phyloP scores from a whole-genome alignment of 1,140 invertebrate species.

The Bombyx mandarina region DNA sequence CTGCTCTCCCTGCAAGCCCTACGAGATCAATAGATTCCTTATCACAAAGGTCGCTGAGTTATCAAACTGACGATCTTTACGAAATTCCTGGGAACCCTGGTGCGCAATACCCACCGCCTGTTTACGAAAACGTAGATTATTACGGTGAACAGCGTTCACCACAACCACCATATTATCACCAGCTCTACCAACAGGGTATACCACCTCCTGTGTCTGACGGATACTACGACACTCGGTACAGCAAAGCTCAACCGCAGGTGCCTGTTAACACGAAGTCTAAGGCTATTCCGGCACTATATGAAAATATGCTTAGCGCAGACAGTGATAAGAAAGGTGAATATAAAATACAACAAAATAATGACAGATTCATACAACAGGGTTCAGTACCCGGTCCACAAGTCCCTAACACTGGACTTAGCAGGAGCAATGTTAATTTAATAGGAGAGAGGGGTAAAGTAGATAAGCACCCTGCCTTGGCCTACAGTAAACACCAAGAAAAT shows the following conservation, averaged over 20 bases:
- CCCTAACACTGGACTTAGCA: constrained; percentile 40
- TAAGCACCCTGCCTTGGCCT: constrained; percentile 46
- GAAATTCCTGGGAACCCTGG: constrained; percentile 57
- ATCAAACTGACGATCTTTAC: constrained; percentile 70
- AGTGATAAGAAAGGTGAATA: constrained; percentile 57
- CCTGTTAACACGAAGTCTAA: constrained; percentile 73
- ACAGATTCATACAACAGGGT: constrained; percentile 53
- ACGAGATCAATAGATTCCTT: constrained; percentile 72
- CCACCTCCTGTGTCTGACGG: constrained; percentile 64
- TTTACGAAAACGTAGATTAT: constrained; percentile 88
- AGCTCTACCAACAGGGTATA: constrained; percentile 60
- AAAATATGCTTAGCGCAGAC: constrained; percentile 61
- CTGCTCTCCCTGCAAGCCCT: constrained; percentile 55
- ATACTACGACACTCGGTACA: constrained; percentile 72
- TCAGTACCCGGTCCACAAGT: constrained; percentile 61
- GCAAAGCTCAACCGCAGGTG: constrained; percentile 79
- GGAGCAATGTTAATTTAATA: constrained; percentile 35
- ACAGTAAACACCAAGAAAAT: constrained; percentile 36
- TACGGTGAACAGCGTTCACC: constrained; percentile 71
- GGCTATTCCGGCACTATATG: constrained; percentile 45
- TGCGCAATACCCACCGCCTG: constrained; percentile 69
- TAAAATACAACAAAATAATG: constrained; percentile 36
- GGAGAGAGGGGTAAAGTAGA: constrained; percentile 49
- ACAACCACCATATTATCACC: constrained; percentile 76
- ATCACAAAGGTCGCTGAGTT: constrained; percentile 76